Percentiles rank a stretch among this genome's conserved stretches.
Conservation (phyloP, 2,113 vertebrate species). For the Mionectes macconnelli region DNA sequence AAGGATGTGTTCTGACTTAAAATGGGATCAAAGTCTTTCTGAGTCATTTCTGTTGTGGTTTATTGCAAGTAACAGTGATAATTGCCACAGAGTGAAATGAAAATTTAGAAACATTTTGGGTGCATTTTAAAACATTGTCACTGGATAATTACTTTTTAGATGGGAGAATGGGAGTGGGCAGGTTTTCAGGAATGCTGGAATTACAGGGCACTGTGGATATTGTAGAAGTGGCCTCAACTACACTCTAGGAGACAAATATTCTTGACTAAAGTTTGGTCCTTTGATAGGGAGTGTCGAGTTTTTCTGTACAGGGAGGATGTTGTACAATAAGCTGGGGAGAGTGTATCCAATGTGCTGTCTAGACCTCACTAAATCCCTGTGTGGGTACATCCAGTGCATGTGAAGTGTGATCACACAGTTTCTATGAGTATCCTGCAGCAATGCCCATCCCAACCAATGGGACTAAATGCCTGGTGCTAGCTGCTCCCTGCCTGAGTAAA, state of each 20-base stretch:
- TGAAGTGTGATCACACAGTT: not conserved
- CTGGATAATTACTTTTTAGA: not conserved
- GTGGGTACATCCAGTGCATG: fast-evolving
- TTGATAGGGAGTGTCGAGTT: not conserved
- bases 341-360: not conserved
- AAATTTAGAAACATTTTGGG: not conserved
- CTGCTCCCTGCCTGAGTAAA: not conserved
- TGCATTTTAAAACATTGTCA: not conserved
- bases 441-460: not conserved
- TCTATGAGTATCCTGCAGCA: not conserved
- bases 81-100: not conserved
- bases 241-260: not conserved
- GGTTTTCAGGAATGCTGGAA: not conserved
- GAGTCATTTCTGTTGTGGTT: not conserved
- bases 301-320: not conserved
- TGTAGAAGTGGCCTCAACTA: not conserved
- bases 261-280: not conserved
- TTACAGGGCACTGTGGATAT: not conserved
- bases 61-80: not conserved
- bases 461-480: not conserved
- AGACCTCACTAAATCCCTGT: not conserved
- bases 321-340: not conserved
- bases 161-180: not conserved
- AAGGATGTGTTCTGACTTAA: not conserved
- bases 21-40: not conserved